Percentiles rank a stretch among this genome's conserved stretches.
phyloP scores from a whole-genome alignment of 2,113 vertebrate species.

The Elachura formosa region DNA sequence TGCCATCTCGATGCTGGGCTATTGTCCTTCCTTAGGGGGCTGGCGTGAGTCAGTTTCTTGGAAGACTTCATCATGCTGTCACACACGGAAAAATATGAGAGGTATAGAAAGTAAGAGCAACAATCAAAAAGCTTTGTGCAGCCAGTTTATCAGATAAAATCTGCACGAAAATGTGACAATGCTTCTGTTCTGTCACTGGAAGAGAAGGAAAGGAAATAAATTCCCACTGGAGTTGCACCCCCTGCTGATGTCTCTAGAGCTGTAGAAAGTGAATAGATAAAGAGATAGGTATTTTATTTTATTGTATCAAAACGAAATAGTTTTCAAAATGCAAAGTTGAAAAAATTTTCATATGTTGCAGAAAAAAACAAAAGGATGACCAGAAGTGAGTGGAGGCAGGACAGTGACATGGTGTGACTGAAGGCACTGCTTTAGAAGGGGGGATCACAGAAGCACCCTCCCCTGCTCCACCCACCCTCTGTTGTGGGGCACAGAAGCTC shows the following conservation, averaged over 20 bases:
- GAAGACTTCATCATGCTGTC: not conserved
- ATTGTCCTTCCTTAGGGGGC: not conserved
- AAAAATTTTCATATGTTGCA: not conserved
- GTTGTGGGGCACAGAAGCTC: not conserved
- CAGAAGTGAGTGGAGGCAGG: not conserved
- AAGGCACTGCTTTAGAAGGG: fast-evolving
- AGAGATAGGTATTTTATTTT: not conserved
- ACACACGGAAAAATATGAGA: not conserved
- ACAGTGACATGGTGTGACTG: fast-evolving
- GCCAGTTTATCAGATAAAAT: not conserved
- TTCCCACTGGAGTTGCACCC: not conserved
- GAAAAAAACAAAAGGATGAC: not conserved
- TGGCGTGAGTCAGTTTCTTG: not conserved
- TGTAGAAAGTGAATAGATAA: not conserved
- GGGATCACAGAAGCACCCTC: not conserved
- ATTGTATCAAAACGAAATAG: not conserved
- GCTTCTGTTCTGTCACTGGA: not conserved
- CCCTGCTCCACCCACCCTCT: not conserved
- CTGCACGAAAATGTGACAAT: fast-evolving
- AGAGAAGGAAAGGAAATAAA: not conserved
- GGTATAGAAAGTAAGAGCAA: not conserved
- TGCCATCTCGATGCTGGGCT: not conserved
- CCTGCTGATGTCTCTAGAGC: not conserved
- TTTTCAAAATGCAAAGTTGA: not conserved
- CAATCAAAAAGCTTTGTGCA: not conserved